A percentile compares a stretch with the other conserved stretches of the same genome.
phyloP scores from a whole-genome alignment of 2,888 invertebrate genomes.

The Philopedon plagiatum region DNA sequence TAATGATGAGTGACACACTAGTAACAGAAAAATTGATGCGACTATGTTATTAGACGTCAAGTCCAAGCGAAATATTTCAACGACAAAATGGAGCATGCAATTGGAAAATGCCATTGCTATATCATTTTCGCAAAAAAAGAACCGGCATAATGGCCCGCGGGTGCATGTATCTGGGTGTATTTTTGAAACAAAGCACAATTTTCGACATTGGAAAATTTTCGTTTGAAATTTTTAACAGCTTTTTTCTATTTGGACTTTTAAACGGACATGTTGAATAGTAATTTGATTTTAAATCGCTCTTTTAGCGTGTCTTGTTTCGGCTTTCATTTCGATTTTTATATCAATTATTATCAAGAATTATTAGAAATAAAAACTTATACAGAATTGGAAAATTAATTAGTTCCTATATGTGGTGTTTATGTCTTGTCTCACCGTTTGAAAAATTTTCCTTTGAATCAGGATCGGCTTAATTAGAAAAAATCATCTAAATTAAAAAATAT shows the following conservation, averaged over 20 bases:
- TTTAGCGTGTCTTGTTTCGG: background rate
- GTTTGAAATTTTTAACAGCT: conserved; percentile 25
- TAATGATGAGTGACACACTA: too few species aligned
- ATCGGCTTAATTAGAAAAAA: too few species aligned
- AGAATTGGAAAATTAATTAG: too few species aligned
- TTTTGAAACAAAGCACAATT: conserved; percentile 27
- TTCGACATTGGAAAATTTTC: conserved; percentile 22
- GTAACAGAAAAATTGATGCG: background rate
- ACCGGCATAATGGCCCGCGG: background rate
- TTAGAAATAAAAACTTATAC: too few species aligned
- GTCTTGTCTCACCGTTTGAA: too few species aligned
- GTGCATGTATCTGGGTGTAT: conserved; percentile 20
- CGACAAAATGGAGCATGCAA: conserved; percentile 21
- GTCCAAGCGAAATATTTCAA: conserved; percentile 24
- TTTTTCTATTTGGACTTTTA: conserved; percentile 12
- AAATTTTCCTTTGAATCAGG: too few species aligned
- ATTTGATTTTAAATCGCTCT: conserved; percentile 19
- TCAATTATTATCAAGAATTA: too few species aligned
- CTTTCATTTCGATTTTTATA: too few species aligned
- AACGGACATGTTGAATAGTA: conserved; percentile 2
- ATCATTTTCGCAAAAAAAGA: conserved; percentile 11
- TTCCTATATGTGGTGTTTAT: too few species aligned
- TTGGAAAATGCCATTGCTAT: conserved; percentile 24
- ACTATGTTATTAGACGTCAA: background rate
- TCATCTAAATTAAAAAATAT: too few species aligned